Evolutionary conservation across 2,888 invertebrate genomes (phyloP), one percentile per base, ranked within the genome.

Genomic region (Ariolimax columbianus): DNA sequence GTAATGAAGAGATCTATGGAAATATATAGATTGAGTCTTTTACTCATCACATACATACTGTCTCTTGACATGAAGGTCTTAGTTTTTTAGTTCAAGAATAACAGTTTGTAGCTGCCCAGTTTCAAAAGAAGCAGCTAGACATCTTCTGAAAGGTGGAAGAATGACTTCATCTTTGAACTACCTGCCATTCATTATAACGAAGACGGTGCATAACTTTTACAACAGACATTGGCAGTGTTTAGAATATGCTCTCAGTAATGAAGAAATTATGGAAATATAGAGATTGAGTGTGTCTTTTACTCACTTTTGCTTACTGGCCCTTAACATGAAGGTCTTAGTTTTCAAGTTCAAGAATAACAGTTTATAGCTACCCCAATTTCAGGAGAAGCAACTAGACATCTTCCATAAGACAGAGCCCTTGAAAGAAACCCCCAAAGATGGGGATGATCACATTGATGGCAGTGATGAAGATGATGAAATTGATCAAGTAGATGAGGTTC

Each of bases 111-210:
- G 81, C 55, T 81, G 55, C 82, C 75, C 26, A 51, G 17, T 73
- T 63, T 36, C 82, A 82, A 75, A 43, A 75, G 23, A 82, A 75
- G 66, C 82, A 82, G 75, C 23, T 63, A 40, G 82, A 82, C 40
- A 59, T 19, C 14, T 75, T 75, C 23, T 63, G 30, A 11, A 63
- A 75, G 43, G 23, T 40, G 40, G 72, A 81, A n/a, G n/a, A n/a
- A n/a, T n/a, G n/a, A n/a, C n/a, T n/a, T n/a, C n/a, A n/a, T n/a
- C n/a, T n/a, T n/a, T n/a, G n/a, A n/a, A n/a, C n/a, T n/a, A n/a
- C n/a, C n/a, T n/a, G n/a, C n/a, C n/a, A n/a, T n/a, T n/a, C n/a
- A n/a, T n/a, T n/a, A n/a, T n/a, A n/a, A n/a, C n/a, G n/a, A n/a
- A n/a, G n/a, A n/a, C n/a, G n/a, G n/a, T n/a, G n/a, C n/a, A n/a